Evolutionary conservation across 1,140 invertebrate genomes (phyloP).

Genomic region (Melanaphis sacchari): DNA sequence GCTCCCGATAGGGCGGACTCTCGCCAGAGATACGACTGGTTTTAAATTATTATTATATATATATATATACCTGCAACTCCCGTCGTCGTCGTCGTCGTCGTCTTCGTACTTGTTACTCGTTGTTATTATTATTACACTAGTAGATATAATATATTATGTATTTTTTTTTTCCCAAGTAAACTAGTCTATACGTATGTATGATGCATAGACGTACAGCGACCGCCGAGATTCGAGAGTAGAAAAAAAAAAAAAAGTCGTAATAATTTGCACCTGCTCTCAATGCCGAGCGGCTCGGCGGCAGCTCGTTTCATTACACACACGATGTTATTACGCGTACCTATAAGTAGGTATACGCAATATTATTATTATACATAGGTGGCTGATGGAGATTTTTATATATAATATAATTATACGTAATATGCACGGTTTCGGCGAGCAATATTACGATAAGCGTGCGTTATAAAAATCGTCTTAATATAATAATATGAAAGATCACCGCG

Average conservation of each 20-base stretch:
- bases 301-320: background rate
- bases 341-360: background rate
- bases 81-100: background rate
- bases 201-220: no score
- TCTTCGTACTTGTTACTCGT: background rate
- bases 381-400: background rate
- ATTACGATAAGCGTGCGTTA: no score
- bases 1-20: slow-evolving; percentile 55
- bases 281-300: background rate
- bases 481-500: no score
- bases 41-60: background rate
- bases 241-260: slow-evolving; percentile 28
- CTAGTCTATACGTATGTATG: background rate
- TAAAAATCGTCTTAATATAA: no score
- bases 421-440: no score
- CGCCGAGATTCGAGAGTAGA: background rate
- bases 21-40: background rate
- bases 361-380: background rate
- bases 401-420: no score
- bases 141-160: slow-evolving; percentile 5
- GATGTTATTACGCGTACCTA: background rate
- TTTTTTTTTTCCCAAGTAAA: slow-evolving; percentile 9
- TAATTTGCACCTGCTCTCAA: background rate
- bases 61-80: background rate
- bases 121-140: background rate